These are phyloP conservation scores for Elegia similella DNA, from an alignment of 2,888 invertebrate genomes.

Conservation along the genomic window DNA sequence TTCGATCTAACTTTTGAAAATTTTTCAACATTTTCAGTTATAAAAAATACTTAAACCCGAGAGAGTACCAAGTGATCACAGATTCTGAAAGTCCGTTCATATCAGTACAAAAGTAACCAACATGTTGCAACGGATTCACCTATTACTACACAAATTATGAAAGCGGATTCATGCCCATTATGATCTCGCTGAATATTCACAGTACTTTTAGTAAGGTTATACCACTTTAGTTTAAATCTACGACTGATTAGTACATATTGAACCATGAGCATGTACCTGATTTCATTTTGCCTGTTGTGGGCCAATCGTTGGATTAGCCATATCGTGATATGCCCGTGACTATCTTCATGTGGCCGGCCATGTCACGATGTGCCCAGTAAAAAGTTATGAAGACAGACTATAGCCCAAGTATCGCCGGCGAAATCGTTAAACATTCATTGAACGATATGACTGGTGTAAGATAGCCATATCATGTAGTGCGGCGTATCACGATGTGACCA, in stretches of 20 bases:
- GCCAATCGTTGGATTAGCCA: no score
- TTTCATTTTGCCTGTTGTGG: conserved; percentile 55
- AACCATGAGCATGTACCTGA: conserved; percentile 64
- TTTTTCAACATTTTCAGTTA: conserved; percentile 57
- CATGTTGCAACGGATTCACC: conserved; percentile 64
- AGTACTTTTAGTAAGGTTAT: conserved; percentile 18
- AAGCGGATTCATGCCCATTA: conserved; percentile 67
- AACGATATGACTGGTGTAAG: no score
- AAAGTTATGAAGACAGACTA: no score
- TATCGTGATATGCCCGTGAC: no score
- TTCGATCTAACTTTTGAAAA: conserved; percentile 45
- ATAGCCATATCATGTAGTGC: no score
- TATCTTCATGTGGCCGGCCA: no score
- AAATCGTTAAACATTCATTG: no score
- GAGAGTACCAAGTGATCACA: conserved; percentile 82
- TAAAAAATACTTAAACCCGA: conserved; percentile 74
- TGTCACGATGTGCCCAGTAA: no score
- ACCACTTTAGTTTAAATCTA: conserved; percentile 16
- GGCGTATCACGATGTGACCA: no score
- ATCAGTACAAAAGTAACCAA: conserved; percentile 71
- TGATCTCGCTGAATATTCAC: conserved; percentile 26
- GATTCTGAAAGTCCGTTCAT: conserved; percentile 74
- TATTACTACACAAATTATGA: conserved; percentile 58
- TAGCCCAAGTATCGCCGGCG: no score
- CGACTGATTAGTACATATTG: conserved; percentile 14